These are phyloP conservation scores for Semnornis frantzii DNA, from an alignment of 2,113 vertebrate genomes.

Conservation along the genomic window DNA sequence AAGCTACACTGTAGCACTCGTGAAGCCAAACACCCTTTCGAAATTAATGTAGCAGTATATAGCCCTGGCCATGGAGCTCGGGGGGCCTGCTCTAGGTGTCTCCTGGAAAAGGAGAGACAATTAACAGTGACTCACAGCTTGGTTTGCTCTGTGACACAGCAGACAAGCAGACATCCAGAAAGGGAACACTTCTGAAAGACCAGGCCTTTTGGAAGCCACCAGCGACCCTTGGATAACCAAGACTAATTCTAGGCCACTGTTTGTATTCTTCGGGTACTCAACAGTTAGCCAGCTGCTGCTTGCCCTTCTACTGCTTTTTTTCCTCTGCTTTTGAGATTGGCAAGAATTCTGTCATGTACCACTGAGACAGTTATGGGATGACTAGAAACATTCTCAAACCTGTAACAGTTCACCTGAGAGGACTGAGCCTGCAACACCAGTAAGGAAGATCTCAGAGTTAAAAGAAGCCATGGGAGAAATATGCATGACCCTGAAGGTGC, in stretches of 20 bases:
- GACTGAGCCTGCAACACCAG: not conserved
- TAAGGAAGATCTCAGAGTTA: not conserved
- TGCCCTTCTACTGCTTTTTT: not conserved
- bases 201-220: not conserved
- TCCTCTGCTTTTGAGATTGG: not conserved
- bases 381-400: not conserved
- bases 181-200: not conserved
- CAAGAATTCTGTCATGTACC: not conserved
- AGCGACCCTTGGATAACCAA: not conserved
- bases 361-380: not conserved
- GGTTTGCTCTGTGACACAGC: not conserved
- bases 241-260: not conserved
- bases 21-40: not conserved
- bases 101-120: not conserved
- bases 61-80: not conserved
- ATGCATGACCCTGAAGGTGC: not conserved
- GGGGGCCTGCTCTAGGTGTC: not conserved
- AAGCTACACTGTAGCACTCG: not conserved
- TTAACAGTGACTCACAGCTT: not conserved
- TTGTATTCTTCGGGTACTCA: not conserved
- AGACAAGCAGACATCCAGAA: not conserved
- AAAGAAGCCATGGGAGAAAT: not conserved
- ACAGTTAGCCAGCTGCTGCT: not conserved
- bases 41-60: rapidly evolving
- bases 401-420: not conserved